Percentiles rank a stretch among this genome's conserved stretches.
phyloP scores from a whole-genome alignment of 1,140 invertebrate species.

The Asobara japonica region DNA sequence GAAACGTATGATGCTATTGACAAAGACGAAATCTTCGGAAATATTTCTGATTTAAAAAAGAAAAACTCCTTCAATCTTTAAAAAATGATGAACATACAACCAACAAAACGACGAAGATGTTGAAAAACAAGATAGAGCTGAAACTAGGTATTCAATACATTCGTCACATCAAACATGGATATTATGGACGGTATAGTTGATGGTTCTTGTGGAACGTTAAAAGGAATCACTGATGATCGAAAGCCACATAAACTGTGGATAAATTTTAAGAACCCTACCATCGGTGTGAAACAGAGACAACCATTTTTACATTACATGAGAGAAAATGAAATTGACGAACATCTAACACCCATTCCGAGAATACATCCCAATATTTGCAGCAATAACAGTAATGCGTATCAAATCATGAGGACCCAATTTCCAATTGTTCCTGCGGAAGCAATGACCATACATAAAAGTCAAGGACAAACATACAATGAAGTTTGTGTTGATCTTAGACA shows the following conservation, averaged over 20 bases:
- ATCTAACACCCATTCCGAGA: constrained; percentile 10
- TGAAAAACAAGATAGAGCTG: neutral
- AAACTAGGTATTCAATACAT: neutral
- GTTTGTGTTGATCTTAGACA: too few species aligned
- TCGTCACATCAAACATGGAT: neutral
- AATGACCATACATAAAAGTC: too few species aligned
- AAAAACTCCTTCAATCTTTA: neutral
- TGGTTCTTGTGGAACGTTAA: neutral
- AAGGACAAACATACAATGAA: too few species aligned
- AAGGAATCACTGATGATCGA: neutral
- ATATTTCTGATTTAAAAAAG: neutral
- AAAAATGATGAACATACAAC: too few species aligned
- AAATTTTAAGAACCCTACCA: constrained; percentile 20
- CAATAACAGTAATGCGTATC: constrained; percentile 22
- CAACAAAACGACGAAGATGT: too few species aligned
- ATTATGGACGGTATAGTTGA: neutral
- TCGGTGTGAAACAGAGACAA: constrained; percentile 15
- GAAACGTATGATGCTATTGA: constrained; percentile 13
- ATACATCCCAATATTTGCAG: neutral
- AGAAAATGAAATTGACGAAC: constrained; percentile 11
- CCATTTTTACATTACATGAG: constrained; percentile 18
- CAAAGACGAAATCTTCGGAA: constrained; percentile 21
- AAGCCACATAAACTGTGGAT: constrained; percentile 19
- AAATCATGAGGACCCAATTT: constrained; percentile 35
- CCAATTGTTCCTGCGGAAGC: too few species aligned